phyloP scores from a whole-genome alignment of 2,888 invertebrate species.

The Drosophila mulleri region DNA sequence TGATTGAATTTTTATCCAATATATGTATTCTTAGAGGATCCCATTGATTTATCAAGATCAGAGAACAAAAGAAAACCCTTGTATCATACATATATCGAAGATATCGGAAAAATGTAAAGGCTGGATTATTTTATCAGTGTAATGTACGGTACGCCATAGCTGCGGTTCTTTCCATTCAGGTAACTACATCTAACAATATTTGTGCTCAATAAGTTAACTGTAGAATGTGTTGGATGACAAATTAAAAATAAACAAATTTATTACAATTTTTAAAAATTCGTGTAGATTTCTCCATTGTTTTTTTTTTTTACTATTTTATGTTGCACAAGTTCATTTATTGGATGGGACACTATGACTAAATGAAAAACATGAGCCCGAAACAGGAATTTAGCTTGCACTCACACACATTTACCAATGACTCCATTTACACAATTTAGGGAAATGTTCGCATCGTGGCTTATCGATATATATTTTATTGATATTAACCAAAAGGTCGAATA shows the following conservation, averaged over 20 bases:
- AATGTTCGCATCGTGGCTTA: too few species aligned
- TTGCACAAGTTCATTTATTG: not conserved
- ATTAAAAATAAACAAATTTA: not conserved
- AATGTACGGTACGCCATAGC: not conserved
- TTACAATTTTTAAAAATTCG: not conserved
- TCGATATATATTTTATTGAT: too few species aligned
- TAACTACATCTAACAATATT: slow-evolving; percentile 19
- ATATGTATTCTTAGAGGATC: not conserved
- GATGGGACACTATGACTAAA: not conserved
- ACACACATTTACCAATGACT: too few species aligned
- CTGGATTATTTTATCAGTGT: not conserved
- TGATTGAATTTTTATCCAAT: not conserved
- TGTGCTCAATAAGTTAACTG: slow-evolving; percentile 11
- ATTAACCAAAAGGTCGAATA: too few species aligned
- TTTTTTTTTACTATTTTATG: not conserved
- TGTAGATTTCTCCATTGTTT: too few species aligned
- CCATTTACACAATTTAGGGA: too few species aligned
- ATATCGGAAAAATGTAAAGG: not conserved
- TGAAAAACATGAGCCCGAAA: too few species aligned
- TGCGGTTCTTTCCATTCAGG: not conserved
- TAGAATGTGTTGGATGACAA: not conserved
- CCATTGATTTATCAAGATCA: not conserved
- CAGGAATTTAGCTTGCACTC: too few species aligned
- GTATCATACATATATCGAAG: not conserved
- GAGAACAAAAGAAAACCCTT: not conserved